phyloP scores from a whole-genome alignment of 2,888 invertebrate species.

The Hipparchia sbordonii region DNA sequence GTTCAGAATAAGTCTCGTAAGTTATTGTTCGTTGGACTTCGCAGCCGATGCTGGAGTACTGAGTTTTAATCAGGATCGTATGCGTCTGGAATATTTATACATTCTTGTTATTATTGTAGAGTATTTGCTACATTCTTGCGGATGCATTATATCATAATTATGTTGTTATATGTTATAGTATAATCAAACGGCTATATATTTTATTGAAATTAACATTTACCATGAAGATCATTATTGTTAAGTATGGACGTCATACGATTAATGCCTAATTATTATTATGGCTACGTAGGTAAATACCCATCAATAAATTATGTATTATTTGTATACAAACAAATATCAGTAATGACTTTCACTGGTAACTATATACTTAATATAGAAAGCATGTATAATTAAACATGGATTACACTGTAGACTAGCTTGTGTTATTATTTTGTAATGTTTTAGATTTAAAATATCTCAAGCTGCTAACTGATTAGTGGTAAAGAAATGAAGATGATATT shows the following conservation, averaged over 20 bases:
- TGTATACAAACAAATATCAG: background rate
- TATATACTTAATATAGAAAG: background rate
- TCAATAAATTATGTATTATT: background rate
- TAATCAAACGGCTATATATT: no score
- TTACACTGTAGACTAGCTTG: background rate
- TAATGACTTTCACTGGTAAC: background rate
- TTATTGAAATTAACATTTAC: no score
- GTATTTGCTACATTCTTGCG: conserved; percentile 10
- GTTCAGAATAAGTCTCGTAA: conserved; percentile 79
- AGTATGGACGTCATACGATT: no score
- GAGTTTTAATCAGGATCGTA: conserved; percentile 71
- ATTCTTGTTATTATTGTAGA: conserved; percentile 21
- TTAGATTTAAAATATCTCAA: no score
- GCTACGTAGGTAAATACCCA: no score
- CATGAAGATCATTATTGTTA: no score
- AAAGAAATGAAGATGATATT: no score
- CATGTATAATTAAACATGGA: background rate
- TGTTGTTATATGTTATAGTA: no score
- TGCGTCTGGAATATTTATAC: conserved; percentile 62
- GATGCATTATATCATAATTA: background rate
- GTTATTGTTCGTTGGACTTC: conserved; percentile 69
- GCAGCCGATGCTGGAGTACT: conserved; percentile 59
- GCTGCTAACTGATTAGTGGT: no score
- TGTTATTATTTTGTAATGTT: no score
- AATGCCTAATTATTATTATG: no score